Conservation (phyloP, 2,797 vertebrate species). For the Thamnophis elegans region DNA sequence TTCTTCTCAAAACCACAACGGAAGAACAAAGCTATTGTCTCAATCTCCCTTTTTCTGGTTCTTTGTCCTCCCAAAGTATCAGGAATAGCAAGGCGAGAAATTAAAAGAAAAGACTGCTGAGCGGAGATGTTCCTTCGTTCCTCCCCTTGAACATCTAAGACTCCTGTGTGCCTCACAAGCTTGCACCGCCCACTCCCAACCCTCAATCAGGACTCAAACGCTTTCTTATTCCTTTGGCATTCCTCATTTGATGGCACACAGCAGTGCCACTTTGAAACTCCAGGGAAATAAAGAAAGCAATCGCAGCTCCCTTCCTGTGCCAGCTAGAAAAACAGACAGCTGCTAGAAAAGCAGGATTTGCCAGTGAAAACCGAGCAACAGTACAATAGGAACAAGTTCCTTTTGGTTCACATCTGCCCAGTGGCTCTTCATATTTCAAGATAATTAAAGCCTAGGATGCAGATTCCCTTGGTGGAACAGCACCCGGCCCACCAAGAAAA, state of each 20-base stretch:
- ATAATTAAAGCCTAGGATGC: slow-evolving; percentile 18
- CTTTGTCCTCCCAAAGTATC: not conserved
- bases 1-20: not conserved
- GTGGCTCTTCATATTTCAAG: slow-evolving; percentile 24
- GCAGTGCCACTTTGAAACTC: not conserved
- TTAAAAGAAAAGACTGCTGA: not conserved
- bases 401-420: not conserved
- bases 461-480: not conserved
- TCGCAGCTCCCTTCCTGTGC: not conserved
- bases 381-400: not conserved
- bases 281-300: slow-evolving; percentile 13
- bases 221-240: not conserved
- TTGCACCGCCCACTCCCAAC: not conserved
- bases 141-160: not conserved
- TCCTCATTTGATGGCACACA: not conserved
- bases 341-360: not conserved
- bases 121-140: not conserved
- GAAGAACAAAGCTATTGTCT: not conserved
- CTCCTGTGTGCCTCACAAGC: slow-evolving; percentile 1
- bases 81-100: not conserved
- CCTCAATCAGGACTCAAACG: not conserved
- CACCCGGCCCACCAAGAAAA: not conserved
- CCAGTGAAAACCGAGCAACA: not conserved
- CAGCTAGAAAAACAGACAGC: not conserved
- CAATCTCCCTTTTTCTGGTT: not conserved